Evolutionary conservation across 1,140 invertebrate genomes (phyloP).

Genomic region (Pollicipes pollicipes): DNA sequence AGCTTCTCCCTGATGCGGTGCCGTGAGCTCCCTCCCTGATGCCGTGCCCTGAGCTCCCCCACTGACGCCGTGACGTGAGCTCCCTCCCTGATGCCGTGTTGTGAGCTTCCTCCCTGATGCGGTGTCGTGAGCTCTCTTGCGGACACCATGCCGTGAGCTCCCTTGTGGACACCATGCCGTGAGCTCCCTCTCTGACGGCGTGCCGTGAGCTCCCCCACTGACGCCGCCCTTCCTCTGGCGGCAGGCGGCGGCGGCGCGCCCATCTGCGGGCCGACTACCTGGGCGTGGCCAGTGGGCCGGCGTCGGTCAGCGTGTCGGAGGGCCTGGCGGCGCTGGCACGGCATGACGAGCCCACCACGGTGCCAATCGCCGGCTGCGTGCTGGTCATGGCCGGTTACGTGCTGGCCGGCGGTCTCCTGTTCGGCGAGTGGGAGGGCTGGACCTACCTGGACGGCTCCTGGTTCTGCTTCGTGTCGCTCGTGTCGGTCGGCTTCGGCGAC

Average conservation of each 20-base stretch:
- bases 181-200: too few relatives aligned
- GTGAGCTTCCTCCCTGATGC: too few relatives aligned
- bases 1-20: too few relatives aligned
- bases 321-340: background rate
- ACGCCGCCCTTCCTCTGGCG: too few relatives aligned
- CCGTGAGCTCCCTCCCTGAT: too few relatives aligned
- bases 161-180: too few relatives aligned
- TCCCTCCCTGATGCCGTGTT: too few relatives aligned
- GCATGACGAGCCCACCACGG: slow-evolving; percentile 24
- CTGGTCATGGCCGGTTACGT: slow-evolving; percentile 68
- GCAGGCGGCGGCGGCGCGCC: background rate
- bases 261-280: background rate
- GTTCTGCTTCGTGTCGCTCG: slow-evolving; percentile 84
- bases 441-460: slow-evolving; percentile 71
- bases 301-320: background rate
- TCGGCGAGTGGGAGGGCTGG: slow-evolving; percentile 72
- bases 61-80: too few relatives aligned
- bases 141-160: too few relatives aligned
- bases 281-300: background rate
- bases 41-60: too few relatives aligned
- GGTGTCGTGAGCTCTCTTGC: too few relatives aligned
- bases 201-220: too few relatives aligned
- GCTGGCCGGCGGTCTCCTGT: slow-evolving; percentile 63
- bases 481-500: slow-evolving; percentile 79
- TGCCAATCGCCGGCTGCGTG: slow-evolving; percentile 73